Evolutionary conservation across 2,888 invertebrate species (phyloP).

Genomic region (Rhorus exstirpatorius): DNA sequence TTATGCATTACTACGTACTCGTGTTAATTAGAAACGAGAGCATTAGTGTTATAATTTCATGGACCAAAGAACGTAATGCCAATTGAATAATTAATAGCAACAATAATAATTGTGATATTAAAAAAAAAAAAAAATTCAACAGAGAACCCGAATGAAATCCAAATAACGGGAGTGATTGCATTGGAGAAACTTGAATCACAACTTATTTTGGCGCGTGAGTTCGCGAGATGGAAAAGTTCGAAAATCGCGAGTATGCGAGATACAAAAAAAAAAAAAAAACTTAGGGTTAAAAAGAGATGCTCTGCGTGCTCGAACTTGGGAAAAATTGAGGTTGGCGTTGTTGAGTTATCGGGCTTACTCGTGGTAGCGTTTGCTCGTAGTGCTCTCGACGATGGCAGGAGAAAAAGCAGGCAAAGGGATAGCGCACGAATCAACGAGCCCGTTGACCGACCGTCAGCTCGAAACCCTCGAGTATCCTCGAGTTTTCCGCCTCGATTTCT

Average conservation of each 20-base stretch:
- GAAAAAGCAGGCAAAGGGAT: constrained; percentile 60
- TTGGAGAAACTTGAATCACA: no score
- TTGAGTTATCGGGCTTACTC: constrained; percentile 68
- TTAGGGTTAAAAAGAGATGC: neutral
- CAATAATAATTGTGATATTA: no score
- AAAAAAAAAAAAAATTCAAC: neutral
- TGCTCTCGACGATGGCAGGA: constrained; percentile 40
- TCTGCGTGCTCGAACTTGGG: constrained; percentile 52
- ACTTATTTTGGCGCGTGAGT: neutral
- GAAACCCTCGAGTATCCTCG: constrained; percentile 42
- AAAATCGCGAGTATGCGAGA: constrained; percentile 38
- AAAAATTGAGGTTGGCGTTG: constrained; percentile 63
- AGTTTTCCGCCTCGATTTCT: constrained; percentile 38
- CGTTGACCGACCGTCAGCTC: constrained; percentile 53
- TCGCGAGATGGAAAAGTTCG: neutral
- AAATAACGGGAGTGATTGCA: no score
- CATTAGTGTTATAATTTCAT: no score
- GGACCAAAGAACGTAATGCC: no score
- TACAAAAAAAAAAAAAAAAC: constrained; percentile 1
- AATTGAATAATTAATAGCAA: no score
- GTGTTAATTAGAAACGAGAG: no score
- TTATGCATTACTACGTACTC: no score
- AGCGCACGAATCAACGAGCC: constrained; percentile 48
- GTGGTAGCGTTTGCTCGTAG: constrained; percentile 42
- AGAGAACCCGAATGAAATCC: neutral